Evolutionary conservation across 30 jellyfish, hydroid and myxozoan species (phyloP).

Genomic region (Cassiopea andromeda): DNA sequence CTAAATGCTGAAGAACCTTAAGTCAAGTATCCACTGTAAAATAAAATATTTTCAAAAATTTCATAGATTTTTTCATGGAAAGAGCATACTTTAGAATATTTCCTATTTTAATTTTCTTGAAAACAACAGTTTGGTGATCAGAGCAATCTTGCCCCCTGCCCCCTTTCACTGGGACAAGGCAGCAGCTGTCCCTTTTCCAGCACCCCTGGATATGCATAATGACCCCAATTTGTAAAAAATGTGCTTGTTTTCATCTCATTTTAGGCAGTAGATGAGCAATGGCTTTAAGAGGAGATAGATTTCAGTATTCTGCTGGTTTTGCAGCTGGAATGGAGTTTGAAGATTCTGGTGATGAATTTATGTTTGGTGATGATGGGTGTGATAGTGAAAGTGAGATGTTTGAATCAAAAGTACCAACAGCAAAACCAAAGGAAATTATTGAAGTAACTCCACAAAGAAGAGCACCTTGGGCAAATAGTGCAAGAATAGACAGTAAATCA

Average conservation of each 20-base stretch:
- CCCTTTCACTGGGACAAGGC: no score
- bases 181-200: no score
- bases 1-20: no score
- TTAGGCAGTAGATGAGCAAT: neutral
- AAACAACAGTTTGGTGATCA: no score
- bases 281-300: neutral
- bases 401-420: neutral
- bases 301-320: conserved; percentile 28
- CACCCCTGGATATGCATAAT: no score
- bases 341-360: conserved; percentile 78
- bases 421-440: neutral
- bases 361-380: conserved; percentile 63
- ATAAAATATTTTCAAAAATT: no score
- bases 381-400: neutral
- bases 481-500: neutral
- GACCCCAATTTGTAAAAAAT: no score
- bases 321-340: conserved; percentile 96
- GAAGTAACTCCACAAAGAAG: neutral
- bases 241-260: neutral
- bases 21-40: no score
- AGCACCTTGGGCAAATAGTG: conserved; percentile 26
- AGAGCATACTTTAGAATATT: no score
- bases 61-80: no score
- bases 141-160: no score
- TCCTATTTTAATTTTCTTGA: no score